These are phyloP conservation scores for Triplophysa tibetana DNA, from an alignment of 2,113 vertebrate species.

Conservation along the genomic window DNA sequence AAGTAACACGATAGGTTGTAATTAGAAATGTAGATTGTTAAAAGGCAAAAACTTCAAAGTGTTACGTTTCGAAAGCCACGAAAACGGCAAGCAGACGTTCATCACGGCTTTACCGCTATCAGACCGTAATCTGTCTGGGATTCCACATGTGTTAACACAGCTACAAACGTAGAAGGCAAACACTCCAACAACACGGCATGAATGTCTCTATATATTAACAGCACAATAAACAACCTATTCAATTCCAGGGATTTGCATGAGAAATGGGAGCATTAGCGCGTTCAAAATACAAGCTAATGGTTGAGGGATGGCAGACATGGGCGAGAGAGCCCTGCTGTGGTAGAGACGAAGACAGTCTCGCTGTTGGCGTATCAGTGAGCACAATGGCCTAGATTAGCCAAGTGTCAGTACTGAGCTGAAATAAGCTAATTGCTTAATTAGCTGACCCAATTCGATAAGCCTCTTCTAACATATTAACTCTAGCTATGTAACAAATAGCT, in stretches of 20 bases:
- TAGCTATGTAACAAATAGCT: conserved; percentile 73
- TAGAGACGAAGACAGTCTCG: conserved; percentile 44
- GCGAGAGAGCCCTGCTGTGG: conserved; percentile 54
- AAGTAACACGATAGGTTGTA: conserved; percentile 8
- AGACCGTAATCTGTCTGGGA: conserved; percentile 74
- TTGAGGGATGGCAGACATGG: conserved; percentile 58
- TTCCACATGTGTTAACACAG: conserved; percentile 75
- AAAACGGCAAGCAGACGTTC: conserved; percentile 63
- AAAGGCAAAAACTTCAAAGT: neutral
- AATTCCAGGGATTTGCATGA: conserved; percentile 76
- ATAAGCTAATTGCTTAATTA: conserved; percentile 83
- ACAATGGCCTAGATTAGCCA: conserved; percentile 73
- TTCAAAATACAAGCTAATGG: conserved; percentile 53
- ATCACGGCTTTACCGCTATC: conserved; percentile 67
- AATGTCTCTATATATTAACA: conserved; percentile 72
- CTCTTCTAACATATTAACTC: conserved; percentile 77
- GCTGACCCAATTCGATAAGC: conserved; percentile 80
- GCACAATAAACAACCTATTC: conserved; percentile 76
- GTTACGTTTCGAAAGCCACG: conserved; percentile 26
- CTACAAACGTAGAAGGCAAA: conserved; percentile 67
- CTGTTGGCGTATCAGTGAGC: conserved; percentile 68
- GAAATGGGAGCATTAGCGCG: conserved; percentile 70
- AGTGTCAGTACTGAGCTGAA: conserved; percentile 75
- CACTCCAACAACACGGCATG: conserved; percentile 71
- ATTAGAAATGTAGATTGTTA: conserved; percentile 6